Percentiles rank a stretch among this genome's conserved stretches.
phyloP scores from a whole-genome alignment of 2,113 vertebrate species.

The cat (Felis catus) region DNA sequence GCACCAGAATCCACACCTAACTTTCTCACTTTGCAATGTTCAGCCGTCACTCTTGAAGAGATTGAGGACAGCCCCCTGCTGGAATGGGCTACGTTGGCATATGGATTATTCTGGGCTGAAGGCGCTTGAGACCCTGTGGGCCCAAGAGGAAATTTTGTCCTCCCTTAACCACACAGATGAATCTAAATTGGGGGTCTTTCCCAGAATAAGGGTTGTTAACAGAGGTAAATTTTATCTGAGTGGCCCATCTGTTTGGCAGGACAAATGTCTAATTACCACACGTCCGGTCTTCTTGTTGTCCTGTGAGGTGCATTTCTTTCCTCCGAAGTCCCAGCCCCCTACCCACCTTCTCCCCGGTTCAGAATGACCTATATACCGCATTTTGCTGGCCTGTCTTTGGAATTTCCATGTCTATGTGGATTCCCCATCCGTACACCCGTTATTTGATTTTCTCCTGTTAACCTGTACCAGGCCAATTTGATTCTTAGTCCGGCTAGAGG shows the following conservation, averaged over 20 bases:
- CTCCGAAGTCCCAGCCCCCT: background rate
- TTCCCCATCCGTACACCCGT: background rate
- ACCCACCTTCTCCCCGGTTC: background rate
- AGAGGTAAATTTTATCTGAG: background rate
- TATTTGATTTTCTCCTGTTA: background rate
- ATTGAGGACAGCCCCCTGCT: background rate
- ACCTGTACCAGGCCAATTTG: background rate
- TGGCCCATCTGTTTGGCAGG: background rate
- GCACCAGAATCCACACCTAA: background rate
- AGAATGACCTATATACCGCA: background rate
- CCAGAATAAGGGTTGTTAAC: background rate
- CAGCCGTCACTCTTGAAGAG: background rate
- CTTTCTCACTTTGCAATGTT: background rate
- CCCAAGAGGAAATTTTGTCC: background rate
- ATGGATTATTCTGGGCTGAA: background rate
- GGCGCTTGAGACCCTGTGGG: background rate
- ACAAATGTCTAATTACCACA: background rate
- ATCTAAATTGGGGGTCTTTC: background rate
- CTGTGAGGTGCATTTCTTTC: background rate
- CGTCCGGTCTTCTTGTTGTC: background rate
- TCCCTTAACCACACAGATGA: background rate
- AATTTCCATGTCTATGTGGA: background rate
- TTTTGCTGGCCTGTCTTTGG: background rate
- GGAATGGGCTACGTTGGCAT: background rate
- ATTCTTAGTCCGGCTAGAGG: background rate